Base-by-base conservation (phyloP, 2,797 vertebrate species). In the Argentina silus region DNA sequence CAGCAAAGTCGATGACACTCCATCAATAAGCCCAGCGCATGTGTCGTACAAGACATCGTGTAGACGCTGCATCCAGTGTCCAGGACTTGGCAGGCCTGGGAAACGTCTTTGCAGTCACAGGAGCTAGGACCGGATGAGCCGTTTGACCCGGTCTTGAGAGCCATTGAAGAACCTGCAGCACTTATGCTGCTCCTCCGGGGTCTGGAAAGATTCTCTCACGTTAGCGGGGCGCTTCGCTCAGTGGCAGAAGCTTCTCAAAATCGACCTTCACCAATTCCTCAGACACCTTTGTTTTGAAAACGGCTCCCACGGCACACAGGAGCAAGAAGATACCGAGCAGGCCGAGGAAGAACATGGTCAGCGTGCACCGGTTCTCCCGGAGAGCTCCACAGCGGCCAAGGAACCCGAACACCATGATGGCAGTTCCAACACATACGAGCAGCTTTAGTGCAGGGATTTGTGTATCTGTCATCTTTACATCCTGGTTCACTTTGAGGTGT, bases 371-470 rank as follows among this genome's bases (percentile, higher is more conserved):
- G 74, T 72, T 95, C 87, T 96, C 91, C 55, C 23, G 88, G 6
- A 90, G 5, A 1, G 93, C 92, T 9, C 94, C 93, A 0, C 91
- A 94, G 72, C 91, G 95, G 0, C 94, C 94, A 50, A 95, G 89
- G 83, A 95, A 95, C 1, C 95, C 93, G 19, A 96, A 84, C 23
- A 94, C 1, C 90, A 94, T 91, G 55, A 93, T 93, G 45, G 94
- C 73, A 10, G 83, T 43, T 0, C 92, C 90, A 9, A 81, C 10
- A 3, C 89, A 86, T 43, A 95, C 92, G 66, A 95, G 74, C 6
- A 96, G 66, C 53, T 82, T 21, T 0, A 75, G 0, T 0, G 68
- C 69, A 0, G 75, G 70, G 7, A 82, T 43, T 6, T 55, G 3
- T 0, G 74, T 42, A 0, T 78, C 61, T 0, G 43, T 69, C 36